Evolutionary conservation across 2,797 vertebrate genomes (phyloP).

Genomic region (Heteromormyrus szaboi): DNA sequence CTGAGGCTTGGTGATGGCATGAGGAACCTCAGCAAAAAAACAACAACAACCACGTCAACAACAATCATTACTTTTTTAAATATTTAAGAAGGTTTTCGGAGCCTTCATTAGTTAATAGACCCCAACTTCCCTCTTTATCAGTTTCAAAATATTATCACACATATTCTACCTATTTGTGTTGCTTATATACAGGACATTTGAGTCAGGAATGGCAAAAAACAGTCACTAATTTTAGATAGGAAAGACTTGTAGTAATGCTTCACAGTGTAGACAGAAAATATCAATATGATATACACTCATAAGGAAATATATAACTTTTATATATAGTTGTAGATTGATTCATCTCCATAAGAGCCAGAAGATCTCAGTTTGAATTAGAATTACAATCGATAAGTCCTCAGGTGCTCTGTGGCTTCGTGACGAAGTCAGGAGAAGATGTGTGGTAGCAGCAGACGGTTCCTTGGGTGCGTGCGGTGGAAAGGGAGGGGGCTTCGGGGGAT

Average conservation of each 20-base stretch:
- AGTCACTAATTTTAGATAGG: not conserved
- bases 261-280: not conserved
- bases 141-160: not conserved
- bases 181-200: not conserved
- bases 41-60: not conserved
- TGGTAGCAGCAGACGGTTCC: not conserved
- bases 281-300: not conserved
- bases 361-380: not conserved
- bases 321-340: not conserved
- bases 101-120: not conserved
- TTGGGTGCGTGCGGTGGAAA: not conserved
- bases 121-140: not conserved
- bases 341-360: not conserved
- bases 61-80: not conserved
- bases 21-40: not conserved
- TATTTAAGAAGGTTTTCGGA: not conserved
- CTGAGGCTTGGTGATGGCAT: not conserved
- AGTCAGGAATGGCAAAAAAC: not conserved
- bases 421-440: not conserved
- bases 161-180: not conserved
- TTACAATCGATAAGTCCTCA: not conserved
- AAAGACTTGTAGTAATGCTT: not conserved
- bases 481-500: slow-evolving; percentile 30
- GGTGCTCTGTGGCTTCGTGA: not conserved
- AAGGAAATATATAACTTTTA: not conserved